Evolutionary conservation across 2,797 vertebrate species (phyloP).

Genomic region (Hoplostethus mediterraneus): DNA sequence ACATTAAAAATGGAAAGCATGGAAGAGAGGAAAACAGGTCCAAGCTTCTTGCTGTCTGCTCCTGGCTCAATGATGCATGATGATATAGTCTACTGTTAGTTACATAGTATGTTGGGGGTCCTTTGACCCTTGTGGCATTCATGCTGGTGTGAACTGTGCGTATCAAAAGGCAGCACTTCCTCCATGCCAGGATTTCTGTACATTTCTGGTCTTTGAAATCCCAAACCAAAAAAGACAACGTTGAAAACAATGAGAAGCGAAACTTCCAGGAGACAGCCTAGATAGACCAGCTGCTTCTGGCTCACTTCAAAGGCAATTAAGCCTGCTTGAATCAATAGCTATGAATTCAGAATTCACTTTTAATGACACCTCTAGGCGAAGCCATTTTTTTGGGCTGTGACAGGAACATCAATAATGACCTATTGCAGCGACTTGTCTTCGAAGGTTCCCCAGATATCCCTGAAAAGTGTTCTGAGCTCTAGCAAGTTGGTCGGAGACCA

Average conservation of each 20-base stretch:
- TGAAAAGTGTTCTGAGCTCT: conserved; percentile 43
- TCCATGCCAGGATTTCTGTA: not conserved
- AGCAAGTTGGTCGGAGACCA: conserved; percentile 53
- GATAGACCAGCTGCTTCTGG: conserved; percentile 17
- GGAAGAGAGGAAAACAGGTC: not conserved
- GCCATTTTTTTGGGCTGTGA: conserved; percentile 53
- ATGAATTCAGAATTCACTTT: conserved; percentile 64
- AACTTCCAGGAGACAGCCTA: not conserved
- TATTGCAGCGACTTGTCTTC: conserved; percentile 51
- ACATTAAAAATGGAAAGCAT: not conserved
- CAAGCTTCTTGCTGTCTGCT: not conserved
- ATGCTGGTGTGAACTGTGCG: not conserved
- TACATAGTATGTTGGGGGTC: not conserved
- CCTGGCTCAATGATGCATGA: not conserved
- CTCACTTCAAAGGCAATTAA: conserved; percentile 65
- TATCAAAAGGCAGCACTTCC: not conserved
- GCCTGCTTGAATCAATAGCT: conserved; percentile 63
- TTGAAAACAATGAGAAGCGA: not conserved
- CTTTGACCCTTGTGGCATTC: not conserved
- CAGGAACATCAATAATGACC: conserved; percentile 76
- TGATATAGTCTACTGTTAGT: not conserved
- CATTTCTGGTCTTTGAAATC: conserved; percentile 1
- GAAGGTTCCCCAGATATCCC: conserved; percentile 56
- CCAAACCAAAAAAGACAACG: conserved; percentile 6
- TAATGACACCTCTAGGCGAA: conserved; percentile 65